Conservation (phyloP, 2,888 invertebrate species). For the Erebia ligea region DNA sequence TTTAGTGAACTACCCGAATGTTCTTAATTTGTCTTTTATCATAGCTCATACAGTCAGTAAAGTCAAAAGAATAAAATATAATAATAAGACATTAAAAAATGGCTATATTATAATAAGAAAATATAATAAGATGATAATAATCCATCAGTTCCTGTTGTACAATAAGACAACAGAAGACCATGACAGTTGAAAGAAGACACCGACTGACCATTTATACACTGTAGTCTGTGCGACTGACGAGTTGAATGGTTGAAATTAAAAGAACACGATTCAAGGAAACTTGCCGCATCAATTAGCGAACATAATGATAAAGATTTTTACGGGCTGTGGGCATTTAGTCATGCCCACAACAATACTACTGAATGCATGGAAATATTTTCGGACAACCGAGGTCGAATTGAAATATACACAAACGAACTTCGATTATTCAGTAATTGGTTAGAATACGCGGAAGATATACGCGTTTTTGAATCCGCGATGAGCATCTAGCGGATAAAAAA, state of each 20-base stretch:
- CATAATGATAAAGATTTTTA: conserved; percentile 68
- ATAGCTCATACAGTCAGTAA: too few species aligned
- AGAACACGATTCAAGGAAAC: conserved; percentile 62
- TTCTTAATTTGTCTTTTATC: not conserved
- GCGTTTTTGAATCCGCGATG: not conserved
- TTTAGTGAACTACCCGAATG: not conserved
- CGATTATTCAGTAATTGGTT: conserved; percentile 7
- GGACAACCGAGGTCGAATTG: conserved; percentile 57
- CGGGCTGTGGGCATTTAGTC: conserved; percentile 66
- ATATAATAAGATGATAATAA: too few species aligned
- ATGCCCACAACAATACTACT: conserved; percentile 42
- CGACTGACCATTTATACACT: too few species aligned
- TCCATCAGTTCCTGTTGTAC: not conserved
- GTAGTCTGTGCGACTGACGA: not conserved
- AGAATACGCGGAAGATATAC: not conserved
- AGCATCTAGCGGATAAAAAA: too few species aligned
- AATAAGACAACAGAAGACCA: conserved; percentile 1
- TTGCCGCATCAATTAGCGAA: conserved; percentile 58
- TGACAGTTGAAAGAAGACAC: conserved; percentile 48
- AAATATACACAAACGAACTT: conserved; percentile 29
- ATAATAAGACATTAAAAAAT: too few species aligned
- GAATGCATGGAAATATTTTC: conserved; percentile 57
- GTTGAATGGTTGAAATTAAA: conserved; percentile 44
- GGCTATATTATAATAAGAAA: not conserved
- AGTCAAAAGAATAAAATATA: too few species aligned